Evolutionary conservation across 2,888 invertebrate genomes (phyloP), one percentile per base, ranked within the genome.

Genomic region (Lapara coniferarum): DNA sequence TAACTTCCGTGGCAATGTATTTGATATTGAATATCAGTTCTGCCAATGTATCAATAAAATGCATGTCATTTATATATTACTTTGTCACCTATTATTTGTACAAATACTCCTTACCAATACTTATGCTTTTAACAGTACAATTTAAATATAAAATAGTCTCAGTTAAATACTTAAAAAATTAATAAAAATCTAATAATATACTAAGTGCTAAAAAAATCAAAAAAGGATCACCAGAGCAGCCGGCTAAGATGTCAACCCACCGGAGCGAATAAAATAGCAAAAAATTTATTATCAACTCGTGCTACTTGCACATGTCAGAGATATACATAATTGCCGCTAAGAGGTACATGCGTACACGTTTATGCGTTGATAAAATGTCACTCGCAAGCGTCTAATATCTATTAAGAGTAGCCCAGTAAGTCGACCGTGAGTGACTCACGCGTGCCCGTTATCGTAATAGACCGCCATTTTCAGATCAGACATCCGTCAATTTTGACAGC

Each of bases 241-340:
- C 72, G 74, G 76, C 80, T 77, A 78, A 81, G 78, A 79, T 78
- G 81, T 83, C 83, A 80, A 79, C 73, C 73, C 70, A 73, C 75
- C 78, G 71, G 70, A 76, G 73, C 80, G 77, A 71, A 66, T 70
- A 75, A 71, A 76, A 56, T 66, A 72, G 76, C 77, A 81, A 77
- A 74, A 73, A 67, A 71, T 77, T 77, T 75, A 79, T 80, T 73
- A 75, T 73, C 75, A 78, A 82, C 71, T 70, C 67, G 79, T 75
- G 73, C 77, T 71, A 80, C 75, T 77, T 80, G 7, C 19, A 77
- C 67, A n/a, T 57, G 66, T 57, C 52, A 55, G 51, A 13, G 46
- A 46, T 52, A 58, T 51, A 25, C 14, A 49, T 69, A 53, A 69
- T 69, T 52, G 52, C 10, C 44, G 10, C 19, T 69, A 53, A 52